Conservation (phyloP, 2,113 vertebrate species). For the Tiliqua scincoides region DNA sequence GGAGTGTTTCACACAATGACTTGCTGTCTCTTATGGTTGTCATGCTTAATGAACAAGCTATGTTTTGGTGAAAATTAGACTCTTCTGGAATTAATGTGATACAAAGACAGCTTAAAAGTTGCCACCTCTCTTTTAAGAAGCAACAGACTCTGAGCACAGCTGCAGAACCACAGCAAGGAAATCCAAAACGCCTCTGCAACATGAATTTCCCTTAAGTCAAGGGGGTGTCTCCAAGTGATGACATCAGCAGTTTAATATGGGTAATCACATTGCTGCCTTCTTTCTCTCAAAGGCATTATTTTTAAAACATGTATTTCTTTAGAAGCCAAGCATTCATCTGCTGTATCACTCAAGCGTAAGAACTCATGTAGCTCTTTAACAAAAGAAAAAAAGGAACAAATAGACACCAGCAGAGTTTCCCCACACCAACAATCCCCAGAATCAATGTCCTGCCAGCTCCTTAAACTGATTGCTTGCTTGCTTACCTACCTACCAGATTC, state of each 20-base stretch:
- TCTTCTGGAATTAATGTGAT: too few species aligned
- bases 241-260: background rate
- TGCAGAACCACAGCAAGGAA: background rate
- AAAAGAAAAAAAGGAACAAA: background rate
- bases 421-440: too few species aligned
- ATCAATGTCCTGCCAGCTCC: too few species aligned
- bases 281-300: background rate
- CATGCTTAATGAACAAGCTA: background rate
- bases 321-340: background rate
- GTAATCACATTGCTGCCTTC: too few species aligned
- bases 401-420: background rate
- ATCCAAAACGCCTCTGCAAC: too few species aligned
- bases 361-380: background rate
- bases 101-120: too few species aligned
- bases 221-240: background rate
- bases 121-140: background rate
- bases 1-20: background rate
- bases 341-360: background rate
- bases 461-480: too few species aligned
- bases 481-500: too few species aligned
- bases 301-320: background rate
- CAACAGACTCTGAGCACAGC: too few species aligned
- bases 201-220: background rate
- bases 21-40: too few species aligned
- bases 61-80: too few species aligned